Base-by-base conservation (phyloP, 1,140 invertebrate genomes). In the Magallana ariakensis region DNA sequence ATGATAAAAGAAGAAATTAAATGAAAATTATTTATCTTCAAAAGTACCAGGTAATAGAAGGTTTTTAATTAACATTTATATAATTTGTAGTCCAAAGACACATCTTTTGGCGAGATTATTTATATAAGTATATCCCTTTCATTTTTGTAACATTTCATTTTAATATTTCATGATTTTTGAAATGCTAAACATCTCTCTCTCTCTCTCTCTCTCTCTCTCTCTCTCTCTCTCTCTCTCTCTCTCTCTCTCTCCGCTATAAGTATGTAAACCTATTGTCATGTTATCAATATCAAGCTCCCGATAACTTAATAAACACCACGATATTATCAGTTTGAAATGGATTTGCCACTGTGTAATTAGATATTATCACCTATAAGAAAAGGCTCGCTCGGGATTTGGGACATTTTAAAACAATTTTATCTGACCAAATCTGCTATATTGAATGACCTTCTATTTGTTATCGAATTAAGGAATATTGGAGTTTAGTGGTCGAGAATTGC, bases 281-380 rank as follows among this genome's bases (percentile, higher is more conserved):
- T 75, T 82, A 82, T 82, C 80, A 82, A 82, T 46, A 82, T 53
- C 80, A 54, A 82, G 9, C n/a, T 55, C 46, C 19, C 54, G 80
- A 82, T 82, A 82, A 82, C 33, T 82, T 82, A 82, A 82, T 82
- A 55, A 82, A 55, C 46, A 54, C 46, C 19, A n/a, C 54, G 80
- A 55, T 82, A 82, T 82, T 56, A 82, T 82, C 46, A 56, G 54
- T 55, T 19, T 82, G 80, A 56, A 55, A 56, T 54, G 54, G 80
- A 82, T 82, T 82, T 54, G 54, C 80, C 33, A 82, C 80, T 82
- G 46, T 82, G 80, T 82, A 82, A 82, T 82, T 82, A 82, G 80
- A 55, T 54, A 82, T 82, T 82, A 82, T 82, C 80, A 56, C 80
- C 54, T 55, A 82, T 82, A 82, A 75, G 66, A 75, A 75, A 75